Percentiles rank a stretch among this genome's conserved stretches.
These are phyloP conservation scores for Xenopus laevis DNA, from an alignment of 2,113 vertebrate genomes.

Conservation along the genomic window DNA sequence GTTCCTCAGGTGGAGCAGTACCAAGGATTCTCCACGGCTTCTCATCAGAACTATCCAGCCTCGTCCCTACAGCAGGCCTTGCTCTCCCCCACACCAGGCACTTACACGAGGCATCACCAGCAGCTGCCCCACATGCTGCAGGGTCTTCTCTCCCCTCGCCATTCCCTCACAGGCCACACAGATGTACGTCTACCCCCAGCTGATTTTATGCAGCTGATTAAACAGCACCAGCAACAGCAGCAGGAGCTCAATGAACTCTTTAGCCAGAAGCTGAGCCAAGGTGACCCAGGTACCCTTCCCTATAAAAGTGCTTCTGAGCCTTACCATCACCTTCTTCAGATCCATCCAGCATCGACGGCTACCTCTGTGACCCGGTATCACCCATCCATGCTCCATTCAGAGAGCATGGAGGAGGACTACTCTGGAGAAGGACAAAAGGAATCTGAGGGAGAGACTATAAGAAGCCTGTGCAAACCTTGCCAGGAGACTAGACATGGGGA, in stretches of 20 bases:
- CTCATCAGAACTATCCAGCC: constrained; percentile 68
- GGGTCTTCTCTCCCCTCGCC: constrained; percentile 93
- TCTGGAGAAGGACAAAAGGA: constrained; percentile 65
- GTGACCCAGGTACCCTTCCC: constrained; percentile 71
- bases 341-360: constrained; percentile 56
- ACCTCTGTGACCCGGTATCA: constrained; percentile 55
- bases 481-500: constrained; percentile 68
- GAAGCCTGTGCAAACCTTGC: constrained; percentile 74
- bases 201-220: constrained; percentile 87
- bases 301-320: constrained; percentile 66
- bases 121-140: constrained; percentile 92
- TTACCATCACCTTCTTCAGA: constrained; percentile 76
- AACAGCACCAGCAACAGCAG: constrained; percentile 72
- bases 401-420: constrained; percentile 97
- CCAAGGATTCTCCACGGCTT: constrained; percentile 65
- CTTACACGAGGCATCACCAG: constrained; percentile 77
- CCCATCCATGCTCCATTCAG: constrained; percentile 75
- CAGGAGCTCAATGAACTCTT: constrained; percentile 87
- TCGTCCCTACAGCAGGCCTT: constrained; percentile 94
- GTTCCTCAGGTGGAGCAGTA: constrained; percentile 72
- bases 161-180: constrained; percentile 87
- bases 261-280: constrained; percentile 85
- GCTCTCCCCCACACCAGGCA: constrained; percentile 87
- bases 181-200: constrained; percentile 84
- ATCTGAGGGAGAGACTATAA: constrained; percentile 72